phyloP scores from a whole-genome alignment of 2,113 vertebrate species.

The Prionailurus bengalensis region DNA sequence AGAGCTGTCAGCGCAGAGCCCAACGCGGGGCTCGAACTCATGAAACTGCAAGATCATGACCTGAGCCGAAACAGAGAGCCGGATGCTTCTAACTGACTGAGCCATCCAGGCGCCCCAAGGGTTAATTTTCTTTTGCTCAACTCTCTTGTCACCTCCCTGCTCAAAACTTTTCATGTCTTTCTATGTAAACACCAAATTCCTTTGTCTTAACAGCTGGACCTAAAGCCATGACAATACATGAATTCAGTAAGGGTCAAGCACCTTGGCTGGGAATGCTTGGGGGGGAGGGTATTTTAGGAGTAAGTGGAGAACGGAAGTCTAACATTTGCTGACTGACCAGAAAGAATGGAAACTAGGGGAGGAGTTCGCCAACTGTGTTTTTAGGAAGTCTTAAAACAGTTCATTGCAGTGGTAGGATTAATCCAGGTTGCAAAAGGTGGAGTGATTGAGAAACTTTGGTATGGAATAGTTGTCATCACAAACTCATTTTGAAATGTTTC shows the following conservation, averaged over 20 bases:
- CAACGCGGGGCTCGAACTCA: no score
- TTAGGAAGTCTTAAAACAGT: constrained; percentile 16
- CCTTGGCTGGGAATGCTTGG: not conserved
- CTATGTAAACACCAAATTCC: constrained; percentile 7
- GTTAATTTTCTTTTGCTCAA: constrained; percentile 44
- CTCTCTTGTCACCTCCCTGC: constrained; percentile 5
- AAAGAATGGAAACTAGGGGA: not conserved
- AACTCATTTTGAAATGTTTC: constrained; percentile 53
- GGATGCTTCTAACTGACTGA: no score
- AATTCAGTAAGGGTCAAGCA: constrained; percentile 15
- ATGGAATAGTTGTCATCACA: constrained; percentile 26
- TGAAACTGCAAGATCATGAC: no score
- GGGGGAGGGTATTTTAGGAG: constrained; percentile 33
- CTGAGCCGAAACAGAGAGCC: no score
- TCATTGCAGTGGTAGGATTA: not conserved
- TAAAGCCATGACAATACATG: not conserved
- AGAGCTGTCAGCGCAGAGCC: no score
- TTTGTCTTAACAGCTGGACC: not conserved
- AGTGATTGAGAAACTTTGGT: not conserved
- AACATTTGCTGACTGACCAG: not conserved
- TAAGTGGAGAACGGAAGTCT: not conserved
- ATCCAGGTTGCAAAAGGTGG: not conserved
- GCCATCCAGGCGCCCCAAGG: no score
- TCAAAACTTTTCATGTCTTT: not conserved
- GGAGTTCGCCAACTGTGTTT: not conserved